Evolutionary conservation across 2,113 vertebrate genomes (phyloP).

Genomic region (Rhinolophus ferrumequinum): DNA sequence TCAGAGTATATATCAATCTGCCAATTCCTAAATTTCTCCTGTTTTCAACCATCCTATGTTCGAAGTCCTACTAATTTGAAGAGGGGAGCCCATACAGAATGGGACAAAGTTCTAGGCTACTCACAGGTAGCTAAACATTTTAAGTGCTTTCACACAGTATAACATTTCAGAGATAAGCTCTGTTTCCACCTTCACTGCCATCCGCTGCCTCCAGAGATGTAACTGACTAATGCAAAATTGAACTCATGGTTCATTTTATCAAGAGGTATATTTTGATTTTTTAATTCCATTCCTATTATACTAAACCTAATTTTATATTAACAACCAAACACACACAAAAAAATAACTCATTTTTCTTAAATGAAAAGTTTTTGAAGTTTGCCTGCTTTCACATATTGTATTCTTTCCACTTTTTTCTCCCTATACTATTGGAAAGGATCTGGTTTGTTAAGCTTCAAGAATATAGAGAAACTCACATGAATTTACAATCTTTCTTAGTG

Average conservation of each 20-base stretch:
- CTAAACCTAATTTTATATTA: neutral
- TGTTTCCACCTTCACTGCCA: neutral
- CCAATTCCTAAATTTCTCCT: neutral
- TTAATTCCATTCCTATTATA: neutral
- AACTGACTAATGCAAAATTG: neutral
- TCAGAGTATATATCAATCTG: neutral
- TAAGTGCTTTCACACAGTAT: neutral
- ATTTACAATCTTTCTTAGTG: neutral
- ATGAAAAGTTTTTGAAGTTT: neutral
- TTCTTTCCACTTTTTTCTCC: neutral
- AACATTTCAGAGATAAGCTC: neutral
- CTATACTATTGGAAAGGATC: neutral
- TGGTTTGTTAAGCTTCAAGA: constrained; percentile 26
- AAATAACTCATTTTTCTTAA: neutral
- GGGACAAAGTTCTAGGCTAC: neutral
- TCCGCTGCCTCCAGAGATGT: neutral
- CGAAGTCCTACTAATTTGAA: neutral
- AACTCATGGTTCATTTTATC: neutral
- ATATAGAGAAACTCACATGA: neutral
- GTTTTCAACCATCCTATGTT: neutral
- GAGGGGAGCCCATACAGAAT: neutral
- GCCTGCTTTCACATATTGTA: neutral
- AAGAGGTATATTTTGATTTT: neutral
- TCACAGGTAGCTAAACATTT: neutral
- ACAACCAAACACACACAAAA: neutral